A percentile compares a stretch with the other conserved stretches of the same genome.
Evolutionary conservation across 2,888 invertebrate species (phyloP).

Genomic region (Lycophotia porphyrea): DNA sequence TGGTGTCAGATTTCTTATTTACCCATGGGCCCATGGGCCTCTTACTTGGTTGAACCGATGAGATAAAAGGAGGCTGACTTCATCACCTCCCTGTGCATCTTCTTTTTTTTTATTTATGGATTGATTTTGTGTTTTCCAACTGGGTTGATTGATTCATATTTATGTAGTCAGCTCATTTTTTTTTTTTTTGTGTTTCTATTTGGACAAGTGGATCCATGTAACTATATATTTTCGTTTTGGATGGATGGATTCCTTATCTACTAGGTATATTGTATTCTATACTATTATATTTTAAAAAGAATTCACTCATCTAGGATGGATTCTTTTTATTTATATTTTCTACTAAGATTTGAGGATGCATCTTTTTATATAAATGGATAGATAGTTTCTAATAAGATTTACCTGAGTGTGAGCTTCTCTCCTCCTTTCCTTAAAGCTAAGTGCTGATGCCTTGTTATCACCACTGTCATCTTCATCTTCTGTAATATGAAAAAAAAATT

Average conservation of each 20-base stretch:
- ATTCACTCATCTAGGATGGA: not conserved
- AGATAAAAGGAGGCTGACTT: not conserved
- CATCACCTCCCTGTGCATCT: not conserved
- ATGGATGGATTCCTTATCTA: not conserved
- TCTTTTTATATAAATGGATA: not conserved
- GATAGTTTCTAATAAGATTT: constrained; percentile 16
- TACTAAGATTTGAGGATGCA: not conserved
- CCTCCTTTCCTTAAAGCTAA: constrained; percentile 97
- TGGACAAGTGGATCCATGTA: not conserved
- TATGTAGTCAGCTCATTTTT: not conserved
- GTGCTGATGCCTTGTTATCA: constrained; percentile 90
- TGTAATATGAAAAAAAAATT: constrained; percentile 69
- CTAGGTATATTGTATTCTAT: not conserved
- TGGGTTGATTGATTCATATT: not conserved
- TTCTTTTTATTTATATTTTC: not conserved
- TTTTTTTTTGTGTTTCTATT: not conserved
- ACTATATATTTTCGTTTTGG: not conserved
- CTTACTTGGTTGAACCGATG: too few relatives aligned
- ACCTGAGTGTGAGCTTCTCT: constrained; percentile 97
- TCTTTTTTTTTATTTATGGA: not conserved
- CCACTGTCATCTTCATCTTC: constrained; percentile 92
- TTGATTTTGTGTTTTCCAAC: not conserved
- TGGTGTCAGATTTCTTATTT: too few relatives aligned
- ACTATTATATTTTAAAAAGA: not conserved
- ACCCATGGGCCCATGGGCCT: too few relatives aligned